Percentiles rank a stretch among this genome's conserved stretches.
These are phyloP conservation scores for Eulithis prunata DNA, from an alignment of 2,888 invertebrate genomes.

Conservation along the genomic window DNA sequence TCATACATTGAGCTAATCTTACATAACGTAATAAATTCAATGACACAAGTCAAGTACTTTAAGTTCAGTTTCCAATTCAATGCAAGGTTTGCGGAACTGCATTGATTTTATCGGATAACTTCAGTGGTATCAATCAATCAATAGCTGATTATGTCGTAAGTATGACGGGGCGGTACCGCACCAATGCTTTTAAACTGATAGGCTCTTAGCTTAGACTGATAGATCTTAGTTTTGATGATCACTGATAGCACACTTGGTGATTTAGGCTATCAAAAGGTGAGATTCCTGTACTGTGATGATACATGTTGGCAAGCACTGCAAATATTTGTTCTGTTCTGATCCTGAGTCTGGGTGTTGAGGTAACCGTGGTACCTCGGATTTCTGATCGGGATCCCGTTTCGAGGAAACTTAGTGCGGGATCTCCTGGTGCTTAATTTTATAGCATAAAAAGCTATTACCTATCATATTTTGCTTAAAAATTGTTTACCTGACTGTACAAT, in stretches of 20 bases:
- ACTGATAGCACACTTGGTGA: neutral
- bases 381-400: too few relatives aligned
- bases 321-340: too few relatives aligned
- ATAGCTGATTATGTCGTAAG: conserved; percentile 5
- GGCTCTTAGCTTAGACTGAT: neutral
- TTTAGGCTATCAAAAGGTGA: neutral
- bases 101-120: conserved; percentile 12
- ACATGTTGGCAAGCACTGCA: too few relatives aligned
- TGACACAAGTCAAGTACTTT: neutral
- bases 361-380: too few relatives aligned
- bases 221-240: neutral
- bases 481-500: too few relatives aligned
- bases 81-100: conserved; percentile 1
- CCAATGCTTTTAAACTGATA: neutral
- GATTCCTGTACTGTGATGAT: too few relatives aligned
- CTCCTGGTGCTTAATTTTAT: too few relatives aligned
- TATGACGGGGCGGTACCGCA: neutral
- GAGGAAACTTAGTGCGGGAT: too few relatives aligned
- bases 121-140: conserved; percentile 11
- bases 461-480: too few relatives aligned
- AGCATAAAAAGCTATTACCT: too few relatives aligned
- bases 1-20: neutral
- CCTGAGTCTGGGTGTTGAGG: too few relatives aligned
- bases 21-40: neutral
- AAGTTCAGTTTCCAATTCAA: conserved; percentile 1